These are phyloP conservation scores for Cacoxenus indagator DNA, from an alignment of 2,888 invertebrate genomes.

Conservation along the genomic window DNA sequence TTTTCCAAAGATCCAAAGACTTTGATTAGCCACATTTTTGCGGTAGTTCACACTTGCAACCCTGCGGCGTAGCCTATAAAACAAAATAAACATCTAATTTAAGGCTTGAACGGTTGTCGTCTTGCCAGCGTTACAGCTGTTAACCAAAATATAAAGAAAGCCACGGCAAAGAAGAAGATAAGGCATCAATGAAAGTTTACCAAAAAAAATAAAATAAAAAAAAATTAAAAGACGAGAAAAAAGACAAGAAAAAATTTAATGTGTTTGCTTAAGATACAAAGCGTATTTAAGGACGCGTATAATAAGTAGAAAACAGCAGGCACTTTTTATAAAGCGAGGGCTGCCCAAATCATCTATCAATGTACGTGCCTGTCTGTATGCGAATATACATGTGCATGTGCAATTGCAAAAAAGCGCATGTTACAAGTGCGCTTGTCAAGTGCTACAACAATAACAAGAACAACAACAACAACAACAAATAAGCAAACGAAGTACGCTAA, in stretches of 20 bases:
- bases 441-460: no score
- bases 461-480: no score
- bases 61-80: background rate
- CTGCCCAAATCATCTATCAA: no score
- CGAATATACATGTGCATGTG: no score
- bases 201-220: background rate
- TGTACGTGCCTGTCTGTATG: no score
- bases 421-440: no score
- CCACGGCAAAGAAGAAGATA: background rate
- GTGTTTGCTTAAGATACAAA: no score
- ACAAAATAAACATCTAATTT: background rate
- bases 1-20: background rate
- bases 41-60: background rate
- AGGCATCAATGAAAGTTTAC: background rate
- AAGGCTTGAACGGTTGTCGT: background rate
- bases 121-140: background rate
- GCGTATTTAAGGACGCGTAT: no score
- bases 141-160: background rate
- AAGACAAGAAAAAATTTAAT: background rate
- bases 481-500: no score
- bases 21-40: background rate
- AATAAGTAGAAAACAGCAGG: background rate
- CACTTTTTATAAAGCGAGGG: no score
- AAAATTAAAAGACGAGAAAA: background rate
- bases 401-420: no score